These are phyloP conservation scores for Aselliscus stoliczkanus DNA, from an alignment of 2,797 vertebrate genomes.

Conservation along the genomic window DNA sequence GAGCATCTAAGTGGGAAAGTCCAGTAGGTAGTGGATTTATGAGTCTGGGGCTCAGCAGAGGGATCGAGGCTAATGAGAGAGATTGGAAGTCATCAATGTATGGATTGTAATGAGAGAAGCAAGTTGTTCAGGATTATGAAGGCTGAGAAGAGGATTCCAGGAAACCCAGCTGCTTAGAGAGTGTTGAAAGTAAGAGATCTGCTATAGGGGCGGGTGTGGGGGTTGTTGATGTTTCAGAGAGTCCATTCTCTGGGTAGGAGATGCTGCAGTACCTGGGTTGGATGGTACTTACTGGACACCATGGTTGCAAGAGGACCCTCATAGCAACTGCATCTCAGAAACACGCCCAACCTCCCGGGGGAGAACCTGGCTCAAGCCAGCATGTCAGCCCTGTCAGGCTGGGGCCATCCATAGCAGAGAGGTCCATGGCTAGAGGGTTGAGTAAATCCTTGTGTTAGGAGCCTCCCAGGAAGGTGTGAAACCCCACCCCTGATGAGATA, in stretches of 20 bases:
- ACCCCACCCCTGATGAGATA: neutral
- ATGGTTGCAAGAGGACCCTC: neutral
- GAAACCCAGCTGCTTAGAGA: neutral
- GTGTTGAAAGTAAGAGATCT: neutral
- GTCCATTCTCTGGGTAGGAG: neutral
- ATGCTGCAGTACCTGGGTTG: accelerated
- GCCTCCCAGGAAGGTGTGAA: neutral
- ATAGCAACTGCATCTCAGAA: neutral
- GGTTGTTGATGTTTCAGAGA: neutral
- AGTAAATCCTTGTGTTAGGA: neutral
- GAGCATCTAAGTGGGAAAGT: neutral
- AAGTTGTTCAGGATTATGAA: neutral
- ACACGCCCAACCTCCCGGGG: neutral
- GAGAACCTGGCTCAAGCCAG: neutral
- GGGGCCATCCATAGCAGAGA: neutral
- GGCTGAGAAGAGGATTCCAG: neutral
- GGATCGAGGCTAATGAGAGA: neutral
- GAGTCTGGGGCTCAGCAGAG: neutral
- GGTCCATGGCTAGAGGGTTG: neutral
- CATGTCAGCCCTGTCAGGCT: neutral
- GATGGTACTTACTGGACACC: too few relatives aligned
- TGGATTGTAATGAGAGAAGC: neutral
- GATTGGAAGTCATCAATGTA: neutral
- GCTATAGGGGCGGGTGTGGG: neutral
- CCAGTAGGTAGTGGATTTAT: neutral